A percentile compares a stretch with the other conserved stretches of the same genome.
Conservation (phyloP, 2,888 invertebrate genomes). For the Lithophane leautieri region DNA sequence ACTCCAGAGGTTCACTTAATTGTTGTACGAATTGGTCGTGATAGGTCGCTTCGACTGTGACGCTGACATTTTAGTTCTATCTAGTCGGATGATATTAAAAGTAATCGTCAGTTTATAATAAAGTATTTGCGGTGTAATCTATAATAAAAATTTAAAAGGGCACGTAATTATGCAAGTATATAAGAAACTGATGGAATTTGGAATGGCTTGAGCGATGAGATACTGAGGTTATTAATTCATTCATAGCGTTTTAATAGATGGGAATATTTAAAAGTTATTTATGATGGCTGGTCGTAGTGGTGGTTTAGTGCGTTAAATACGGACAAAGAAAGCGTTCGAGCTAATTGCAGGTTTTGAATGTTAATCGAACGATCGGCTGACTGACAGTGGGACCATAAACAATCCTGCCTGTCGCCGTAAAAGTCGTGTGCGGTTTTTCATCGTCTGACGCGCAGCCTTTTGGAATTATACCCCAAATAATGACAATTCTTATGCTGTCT, state of each 20-base stretch:
- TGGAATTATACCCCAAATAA: constrained; percentile 85
- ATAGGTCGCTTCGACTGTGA: constrained; percentile 69
- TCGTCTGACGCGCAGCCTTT: constrained; percentile 79
- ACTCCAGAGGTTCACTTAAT: constrained; percentile 79
- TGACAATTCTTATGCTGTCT: constrained; percentile 77
- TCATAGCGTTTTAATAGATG: constrained; percentile 37
- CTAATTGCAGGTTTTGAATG: constrained; percentile 82
- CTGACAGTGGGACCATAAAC: constrained; percentile 81
- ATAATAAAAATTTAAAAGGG: constrained; percentile 48
- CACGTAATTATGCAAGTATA: constrained; percentile 47
- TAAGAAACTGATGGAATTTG: constrained; percentile 29
- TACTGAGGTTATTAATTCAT: constrained; percentile 41
- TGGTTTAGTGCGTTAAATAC: constrained; percentile 51
- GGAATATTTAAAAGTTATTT: constrained; percentile 24
- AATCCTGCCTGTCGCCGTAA: constrained; percentile 84
- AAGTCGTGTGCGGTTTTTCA: constrained; percentile 88
- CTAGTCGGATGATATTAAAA: constrained; percentile 68
- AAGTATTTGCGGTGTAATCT: constrained; percentile 44
- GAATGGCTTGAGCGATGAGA: constrained; percentile 23
- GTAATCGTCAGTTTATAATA: constrained; percentile 66
- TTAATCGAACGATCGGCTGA: constrained; percentile 81
- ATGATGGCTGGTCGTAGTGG: constrained; percentile 34
- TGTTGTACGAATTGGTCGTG: constrained; percentile 79
- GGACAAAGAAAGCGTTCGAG: constrained; percentile 68
- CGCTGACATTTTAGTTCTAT: constrained; percentile 68